phyloP scores from a whole-genome alignment of 2,888 invertebrate species.

The Microplitis deprimator region DNA sequence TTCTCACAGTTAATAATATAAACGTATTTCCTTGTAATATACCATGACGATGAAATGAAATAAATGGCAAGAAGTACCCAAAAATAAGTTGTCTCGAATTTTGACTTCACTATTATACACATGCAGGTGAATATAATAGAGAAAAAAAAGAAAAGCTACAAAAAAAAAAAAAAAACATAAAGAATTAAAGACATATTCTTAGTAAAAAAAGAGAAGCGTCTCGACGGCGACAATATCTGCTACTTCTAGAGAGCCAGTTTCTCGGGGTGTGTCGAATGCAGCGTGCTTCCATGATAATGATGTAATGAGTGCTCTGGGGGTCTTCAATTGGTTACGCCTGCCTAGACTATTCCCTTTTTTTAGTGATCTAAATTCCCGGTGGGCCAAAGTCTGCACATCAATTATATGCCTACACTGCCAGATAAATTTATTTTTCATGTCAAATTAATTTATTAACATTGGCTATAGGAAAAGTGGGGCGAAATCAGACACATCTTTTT shows the following conservation, averaged over 20 bases:
- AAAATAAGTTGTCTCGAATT: neutral
- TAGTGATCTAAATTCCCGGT: constrained; percentile 21
- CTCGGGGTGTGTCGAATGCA: constrained; percentile 57
- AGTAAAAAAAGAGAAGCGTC: neutral
- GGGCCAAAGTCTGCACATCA: neutral
- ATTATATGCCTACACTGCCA: neutral
- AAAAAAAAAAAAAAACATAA: neutral
- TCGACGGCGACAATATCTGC: neutral
- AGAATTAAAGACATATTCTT: neutral
- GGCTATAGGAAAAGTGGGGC: too few relatives aligned
- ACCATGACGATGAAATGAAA: neutral
- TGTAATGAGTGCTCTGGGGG: constrained; percentile 61
- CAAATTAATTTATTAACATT: too few relatives aligned
- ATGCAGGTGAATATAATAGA: neutral
- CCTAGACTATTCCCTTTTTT: constrained; percentile 43
- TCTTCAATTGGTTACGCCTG: constrained; percentile 59
- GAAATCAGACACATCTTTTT: too few relatives aligned
- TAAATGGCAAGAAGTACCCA: neutral
- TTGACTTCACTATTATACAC: neutral
- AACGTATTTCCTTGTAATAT: neutral
- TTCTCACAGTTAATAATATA: constrained; percentile 17
- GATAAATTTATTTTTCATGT: too few relatives aligned
- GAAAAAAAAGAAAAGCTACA: constrained; percentile 40
- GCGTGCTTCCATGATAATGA: constrained; percentile 62
- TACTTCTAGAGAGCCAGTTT: constrained; percentile 23